phyloP scores from a whole-genome alignment of 1,140 invertebrate species.

The Popillia japonica region DNA sequence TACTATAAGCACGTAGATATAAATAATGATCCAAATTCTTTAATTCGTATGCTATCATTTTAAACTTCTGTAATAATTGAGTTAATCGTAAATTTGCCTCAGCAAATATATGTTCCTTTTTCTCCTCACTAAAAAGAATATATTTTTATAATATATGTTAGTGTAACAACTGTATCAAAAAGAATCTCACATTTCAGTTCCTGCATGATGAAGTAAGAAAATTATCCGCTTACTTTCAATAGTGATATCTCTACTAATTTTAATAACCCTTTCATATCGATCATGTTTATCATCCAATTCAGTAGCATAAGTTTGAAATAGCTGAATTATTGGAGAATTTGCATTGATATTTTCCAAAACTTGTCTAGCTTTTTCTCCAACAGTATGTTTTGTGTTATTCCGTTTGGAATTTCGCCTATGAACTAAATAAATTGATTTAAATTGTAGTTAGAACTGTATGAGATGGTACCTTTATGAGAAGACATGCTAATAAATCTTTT shows the following conservation, averaged over 20 bases:
- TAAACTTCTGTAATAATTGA: constrained; percentile 70
- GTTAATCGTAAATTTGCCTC: constrained; percentile 74
- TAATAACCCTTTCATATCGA: constrained; percentile 84
- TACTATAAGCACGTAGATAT: constrained; percentile 77
- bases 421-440: constrained; percentile 3
- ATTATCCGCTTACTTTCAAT: constrained; percentile 93
- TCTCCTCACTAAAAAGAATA: constrained; percentile 69
- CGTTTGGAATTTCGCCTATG: constrained; percentile 17
- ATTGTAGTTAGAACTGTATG: background rate
- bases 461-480: background rate
- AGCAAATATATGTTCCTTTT: constrained; percentile 65
- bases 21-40: constrained; percentile 76
- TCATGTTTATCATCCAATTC: constrained; percentile 85
- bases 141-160: too few species aligned
- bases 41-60: constrained; percentile 76
- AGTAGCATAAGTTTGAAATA: constrained; percentile 72
- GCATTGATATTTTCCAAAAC: constrained; percentile 59
- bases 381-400: constrained; percentile 44
- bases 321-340: constrained; percentile 69
- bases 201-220: constrained; percentile 82
- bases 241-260: constrained; percentile 87
- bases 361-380: constrained; percentile 54
- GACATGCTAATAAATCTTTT: constrained; percentile 1
- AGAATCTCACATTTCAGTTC: constrained; percentile 56
- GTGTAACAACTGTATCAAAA: background rate